Evolutionary conservation across 2,888 invertebrate genomes (phyloP).

Genomic region (Megaustenia siamemsis): DNA sequence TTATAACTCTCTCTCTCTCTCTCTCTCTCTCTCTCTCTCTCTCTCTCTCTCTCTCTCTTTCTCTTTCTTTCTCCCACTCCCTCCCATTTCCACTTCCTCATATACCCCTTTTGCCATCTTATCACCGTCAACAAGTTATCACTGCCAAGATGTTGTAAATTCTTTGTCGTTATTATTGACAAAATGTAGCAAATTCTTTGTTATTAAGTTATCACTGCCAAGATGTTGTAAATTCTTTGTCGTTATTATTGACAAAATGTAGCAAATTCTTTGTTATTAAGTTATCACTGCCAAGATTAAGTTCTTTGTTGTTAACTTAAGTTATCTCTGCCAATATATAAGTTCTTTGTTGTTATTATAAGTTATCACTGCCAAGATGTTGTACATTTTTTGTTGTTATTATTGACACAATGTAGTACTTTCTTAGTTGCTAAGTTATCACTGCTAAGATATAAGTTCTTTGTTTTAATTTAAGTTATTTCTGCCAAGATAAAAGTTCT

Average conservation of each 20-base stretch:
- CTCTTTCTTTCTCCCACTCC: too few relatives aligned
- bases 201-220: background rate
- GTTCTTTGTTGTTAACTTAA: background rate
- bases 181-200: too few relatives aligned
- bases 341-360: background rate
- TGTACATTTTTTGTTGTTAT: background rate
- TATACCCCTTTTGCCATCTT: background rate
- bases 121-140: background rate
- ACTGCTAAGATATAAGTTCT: background rate
- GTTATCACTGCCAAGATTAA: background rate
- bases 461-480: too few relatives aligned
- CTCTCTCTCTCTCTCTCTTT: background rate
- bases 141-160: background rate
- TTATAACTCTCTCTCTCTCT: too few relatives aligned
- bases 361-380: background rate
- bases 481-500: background rate
- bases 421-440: background rate
- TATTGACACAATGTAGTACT: background rate
- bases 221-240: too few relatives aligned
- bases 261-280: background rate
- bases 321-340: background rate
- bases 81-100: background rate
- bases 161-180: too few relatives aligned
- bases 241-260: too few relatives aligned
- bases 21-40: too few relatives aligned